Conservation (phyloP, 1,140 invertebrate genomes). For the Aphaenogaster rudis region DNA sequence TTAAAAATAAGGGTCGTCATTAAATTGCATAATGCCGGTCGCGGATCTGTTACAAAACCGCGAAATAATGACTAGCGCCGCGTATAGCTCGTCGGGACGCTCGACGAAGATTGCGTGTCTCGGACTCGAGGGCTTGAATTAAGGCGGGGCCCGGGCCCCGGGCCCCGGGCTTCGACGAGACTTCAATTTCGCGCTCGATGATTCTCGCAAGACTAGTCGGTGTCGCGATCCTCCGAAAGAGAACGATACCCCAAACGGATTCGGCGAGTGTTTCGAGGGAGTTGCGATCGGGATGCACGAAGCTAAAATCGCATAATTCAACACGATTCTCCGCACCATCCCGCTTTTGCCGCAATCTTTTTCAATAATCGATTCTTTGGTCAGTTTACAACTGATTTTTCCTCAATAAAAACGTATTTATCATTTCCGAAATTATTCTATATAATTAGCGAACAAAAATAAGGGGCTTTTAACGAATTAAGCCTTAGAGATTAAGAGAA, state of each 20-base stretch:
- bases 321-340: neutral
- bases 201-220: conserved; percentile 10
- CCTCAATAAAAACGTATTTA: neutral
- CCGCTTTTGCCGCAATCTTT: neutral
- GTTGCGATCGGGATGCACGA: neutral
- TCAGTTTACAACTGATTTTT: neutral
- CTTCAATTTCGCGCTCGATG: conserved; percentile 62
- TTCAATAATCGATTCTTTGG: neutral
- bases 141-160: conserved; percentile 43
- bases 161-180: conserved; percentile 21
- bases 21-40: conserved; percentile 65
- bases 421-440: neutral
- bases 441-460: neutral
- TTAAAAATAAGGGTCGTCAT: conserved; percentile 33
- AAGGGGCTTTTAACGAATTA: neutral
- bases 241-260: conserved; percentile 13
- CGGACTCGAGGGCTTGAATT: conserved; percentile 47
- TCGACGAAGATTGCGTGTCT: conserved; percentile 65
- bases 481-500: neutral
- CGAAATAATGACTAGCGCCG: conserved; percentile 62
- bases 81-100: conserved; percentile 35
- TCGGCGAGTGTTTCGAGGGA: neutral
- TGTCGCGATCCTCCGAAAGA: conserved; percentile 30
- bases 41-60: conserved; percentile 67
- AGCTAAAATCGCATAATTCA: conserved; percentile 15